Evolutionary conservation across 2,113 vertebrate species (phyloP), one percentile per base, ranked within the genome.

Genomic region (Eleginops maclovinus): DNA sequence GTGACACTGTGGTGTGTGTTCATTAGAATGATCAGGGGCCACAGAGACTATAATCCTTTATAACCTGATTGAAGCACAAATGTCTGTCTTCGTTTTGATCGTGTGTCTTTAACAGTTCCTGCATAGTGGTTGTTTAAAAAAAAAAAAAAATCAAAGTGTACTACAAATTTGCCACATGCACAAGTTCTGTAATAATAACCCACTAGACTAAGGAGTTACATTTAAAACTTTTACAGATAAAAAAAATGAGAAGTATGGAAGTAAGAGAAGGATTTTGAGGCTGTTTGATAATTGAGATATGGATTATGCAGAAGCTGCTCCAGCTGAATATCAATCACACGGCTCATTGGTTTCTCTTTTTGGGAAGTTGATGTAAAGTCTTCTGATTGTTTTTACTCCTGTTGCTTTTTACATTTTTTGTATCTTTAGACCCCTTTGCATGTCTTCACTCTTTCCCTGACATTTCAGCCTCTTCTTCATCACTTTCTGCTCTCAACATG

Each of bases 1-100:
- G 49, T 59, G 73, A 70, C 79, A 78, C 68, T 4, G 22, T 22
- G 66, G 49, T 49, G 64, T 69, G 79, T 87, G 67, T 87, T 89
- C 82, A 91, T 87, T 82, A 77, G 66, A 75, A 79, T 46, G 76
- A 82, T 84, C 63, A 79, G 71, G 56, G 79, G 60, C 49, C 81
- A 76, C 40, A 24, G 69, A 50, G 46, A 47, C 56, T 74, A 28
- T 79, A 85, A 85, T 89, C 83, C 84, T 70, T 67, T 28, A 74
- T 59, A 71, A 6, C 54, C 71, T 66, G 85, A 81, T 86, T 78
- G 55, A 71, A 56, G 51, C 31, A 77, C 50, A 71, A 80, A 84
- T 59, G 17, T 55, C 50, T 1, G 22, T n/a, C 15, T 21, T 24
- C 26, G 17, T 70, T 59, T 22, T 50, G 12, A 12, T 36, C 67